Evolutionary conservation across 2,113 vertebrate genomes (phyloP).

Genomic region (Thunnus maccoyii): DNA sequence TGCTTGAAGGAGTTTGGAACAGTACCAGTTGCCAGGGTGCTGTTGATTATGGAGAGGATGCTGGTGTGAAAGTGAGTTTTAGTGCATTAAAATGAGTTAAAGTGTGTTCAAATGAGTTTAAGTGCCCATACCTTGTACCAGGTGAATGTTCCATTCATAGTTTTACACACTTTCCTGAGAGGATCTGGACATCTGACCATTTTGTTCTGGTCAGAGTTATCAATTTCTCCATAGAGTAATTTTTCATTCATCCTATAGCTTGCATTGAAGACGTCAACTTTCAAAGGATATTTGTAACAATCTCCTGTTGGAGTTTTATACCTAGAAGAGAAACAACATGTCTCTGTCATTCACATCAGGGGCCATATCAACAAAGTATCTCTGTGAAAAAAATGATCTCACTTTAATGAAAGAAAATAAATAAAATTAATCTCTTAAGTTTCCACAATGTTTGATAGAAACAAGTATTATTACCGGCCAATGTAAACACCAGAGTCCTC

Average conservation of each 20-base stretch:
- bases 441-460: neutral
- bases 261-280: neutral
- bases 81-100: too few relatives aligned
- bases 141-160: neutral
- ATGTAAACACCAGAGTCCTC: conserved; percentile 56
- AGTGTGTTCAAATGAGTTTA: too few relatives aligned
- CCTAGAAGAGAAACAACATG: conserved; percentile 26
- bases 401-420: too few relatives aligned
- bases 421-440: neutral
- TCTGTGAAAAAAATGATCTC: neutral
- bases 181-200: neutral
- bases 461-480: conserved; percentile 35
- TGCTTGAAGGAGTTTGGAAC: too few relatives aligned
- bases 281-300: neutral
- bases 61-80: too few relatives aligned
- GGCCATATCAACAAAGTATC: neutral
- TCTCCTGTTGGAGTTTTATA: rapidly evolving
- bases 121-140: conserved; percentile 73
- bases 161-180: rapidly evolving
- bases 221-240: rapidly evolving
- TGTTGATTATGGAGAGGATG: too few relatives aligned
- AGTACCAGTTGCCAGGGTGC: too few relatives aligned
- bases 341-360: neutral
- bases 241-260: neutral
- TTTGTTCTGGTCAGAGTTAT: rapidly evolving